Evolutionary conservation across 2,797 vertebrate species (phyloP), one percentile per base, ranked within the genome.

Genomic region (Acridotheres tristis): DNA sequence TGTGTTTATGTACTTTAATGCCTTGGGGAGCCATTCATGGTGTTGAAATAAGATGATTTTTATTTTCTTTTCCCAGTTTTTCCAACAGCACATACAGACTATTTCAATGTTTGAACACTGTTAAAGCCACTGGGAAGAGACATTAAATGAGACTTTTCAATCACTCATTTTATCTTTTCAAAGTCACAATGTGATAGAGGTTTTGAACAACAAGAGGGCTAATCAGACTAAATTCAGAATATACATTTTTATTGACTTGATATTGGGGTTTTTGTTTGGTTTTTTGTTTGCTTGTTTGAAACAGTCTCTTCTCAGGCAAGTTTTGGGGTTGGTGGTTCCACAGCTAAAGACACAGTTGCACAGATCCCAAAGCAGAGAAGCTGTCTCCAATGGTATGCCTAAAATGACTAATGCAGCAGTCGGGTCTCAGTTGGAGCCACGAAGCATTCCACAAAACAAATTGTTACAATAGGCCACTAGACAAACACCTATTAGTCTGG

Each of bases 1-100:
- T 94, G 57, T 86, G 59, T 94, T 94, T 96, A 79, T 94, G 71
- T 93, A 88, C 75, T 96, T 94, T 87, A 91, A 88, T 74, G 89
- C 93, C 94, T 91, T 86, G n/a, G 93, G 91, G 95, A 96, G 45
- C 32, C 77, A 88, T 92, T 91, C 73, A 58, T 26, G 10, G 34
- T 78, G 42, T 80, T 85, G 57, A 94, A 94, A 86, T 79, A 91
- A 74, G 22, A 50, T 2, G 1, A 84, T 63, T 90, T 95, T 89
- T 94, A 65, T 86, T 88, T 83, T 87, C 50, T 85, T 82, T 91
- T 73, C 19, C 57, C 30, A 40, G 9, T 76, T 95, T 92, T 96
- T 90, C 30, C 34, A 89, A 11, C 27, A 71, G n/a, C 51, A 90
- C 53, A 88, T 65, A 76, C n/a, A 87, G 59, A 51, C 22, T 72